These are phyloP conservation scores for Astatoreochromis straeleni DNA, from an alignment of 2,113 vertebrate species.

Conservation along the genomic window DNA sequence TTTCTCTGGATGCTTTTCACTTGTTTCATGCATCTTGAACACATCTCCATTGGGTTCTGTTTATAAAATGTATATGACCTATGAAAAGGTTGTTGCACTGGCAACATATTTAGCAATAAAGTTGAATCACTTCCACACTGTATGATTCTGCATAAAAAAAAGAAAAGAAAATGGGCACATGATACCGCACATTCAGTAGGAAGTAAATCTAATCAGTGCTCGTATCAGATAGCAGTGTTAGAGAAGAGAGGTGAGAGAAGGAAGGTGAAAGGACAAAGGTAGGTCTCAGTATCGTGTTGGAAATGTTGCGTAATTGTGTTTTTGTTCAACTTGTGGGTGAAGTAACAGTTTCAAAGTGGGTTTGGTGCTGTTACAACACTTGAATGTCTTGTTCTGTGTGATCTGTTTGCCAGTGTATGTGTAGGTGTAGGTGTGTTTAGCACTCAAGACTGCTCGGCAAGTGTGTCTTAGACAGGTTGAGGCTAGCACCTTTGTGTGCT, in stretches of 20 bases:
- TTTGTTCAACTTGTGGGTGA: neutral
- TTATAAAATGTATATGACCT: neutral
- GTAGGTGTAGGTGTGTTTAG: constrained; percentile 35
- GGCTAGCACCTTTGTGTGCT: constrained; percentile 14
- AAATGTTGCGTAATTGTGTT: constrained; percentile 29
- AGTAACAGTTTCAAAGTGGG: constrained; percentile 21
- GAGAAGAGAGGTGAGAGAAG: neutral
- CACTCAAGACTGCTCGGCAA: constrained; percentile 10
- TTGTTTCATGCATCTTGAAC: neutral
- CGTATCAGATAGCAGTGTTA: constrained; percentile 6
- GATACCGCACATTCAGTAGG: neutral
- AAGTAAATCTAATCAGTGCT: constrained; percentile 9
- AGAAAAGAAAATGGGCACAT: neutral
- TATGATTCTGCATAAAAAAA: neutral
- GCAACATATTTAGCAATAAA: neutral
- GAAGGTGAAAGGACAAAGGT: constrained; percentile 26
- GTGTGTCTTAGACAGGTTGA: constrained; percentile 44
- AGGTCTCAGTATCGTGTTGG: neutral
- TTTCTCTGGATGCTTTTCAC: neutral
- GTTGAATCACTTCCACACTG: neutral
- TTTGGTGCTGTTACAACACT: constrained; percentile 31
- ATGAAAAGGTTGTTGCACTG: neutral
- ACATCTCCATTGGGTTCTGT: neutral
- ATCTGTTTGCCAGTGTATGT: neutral
- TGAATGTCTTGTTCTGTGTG: constrained; percentile 32